phyloP scores from a whole-genome alignment of 2,888 invertebrate genomes.

The Strigamia maritima region DNA sequence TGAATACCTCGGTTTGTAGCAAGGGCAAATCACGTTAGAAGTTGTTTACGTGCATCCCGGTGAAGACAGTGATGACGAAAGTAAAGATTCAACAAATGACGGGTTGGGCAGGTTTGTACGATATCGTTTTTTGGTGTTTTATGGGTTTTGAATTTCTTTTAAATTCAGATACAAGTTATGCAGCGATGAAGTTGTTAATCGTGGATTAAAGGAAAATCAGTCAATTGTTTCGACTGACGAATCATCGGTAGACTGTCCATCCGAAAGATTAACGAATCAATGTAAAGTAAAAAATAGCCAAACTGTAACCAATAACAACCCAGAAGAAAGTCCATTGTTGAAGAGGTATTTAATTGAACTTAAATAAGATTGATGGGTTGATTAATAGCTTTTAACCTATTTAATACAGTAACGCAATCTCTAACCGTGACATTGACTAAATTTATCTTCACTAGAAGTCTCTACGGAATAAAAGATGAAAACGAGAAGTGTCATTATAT shows the following conservation, averaged over 20 bases:
- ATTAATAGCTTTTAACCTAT: neutral
- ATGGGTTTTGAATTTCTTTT: neutral
- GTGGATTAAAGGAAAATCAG: neutral
- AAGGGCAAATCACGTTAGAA: slow-evolving; percentile 69
- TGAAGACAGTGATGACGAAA: slow-evolving; percentile 49
- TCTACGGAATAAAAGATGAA: neutral
- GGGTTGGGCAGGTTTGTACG: neutral
- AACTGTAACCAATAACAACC: neutral
- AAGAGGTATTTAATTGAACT: neutral
- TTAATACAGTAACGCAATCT: neutral
- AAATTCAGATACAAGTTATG: neutral
- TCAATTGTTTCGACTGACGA: neutral
- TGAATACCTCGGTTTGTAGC: slow-evolving; percentile 43
- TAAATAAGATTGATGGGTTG: no score
- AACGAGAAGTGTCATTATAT: neutral
- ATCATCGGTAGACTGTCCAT: neutral
- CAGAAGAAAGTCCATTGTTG: neutral
- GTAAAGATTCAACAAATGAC: neutral
- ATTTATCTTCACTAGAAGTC: neutral
- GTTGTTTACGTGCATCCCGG: slow-evolving; percentile 76
- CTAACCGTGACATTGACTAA: neutral
- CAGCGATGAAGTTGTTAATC: neutral
- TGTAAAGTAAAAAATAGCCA: neutral
- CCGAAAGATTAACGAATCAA: neutral
- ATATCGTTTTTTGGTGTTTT: neutral